phyloP scores from a whole-genome alignment of 2,113 vertebrate genomes.

The Scolopax mira region DNA sequence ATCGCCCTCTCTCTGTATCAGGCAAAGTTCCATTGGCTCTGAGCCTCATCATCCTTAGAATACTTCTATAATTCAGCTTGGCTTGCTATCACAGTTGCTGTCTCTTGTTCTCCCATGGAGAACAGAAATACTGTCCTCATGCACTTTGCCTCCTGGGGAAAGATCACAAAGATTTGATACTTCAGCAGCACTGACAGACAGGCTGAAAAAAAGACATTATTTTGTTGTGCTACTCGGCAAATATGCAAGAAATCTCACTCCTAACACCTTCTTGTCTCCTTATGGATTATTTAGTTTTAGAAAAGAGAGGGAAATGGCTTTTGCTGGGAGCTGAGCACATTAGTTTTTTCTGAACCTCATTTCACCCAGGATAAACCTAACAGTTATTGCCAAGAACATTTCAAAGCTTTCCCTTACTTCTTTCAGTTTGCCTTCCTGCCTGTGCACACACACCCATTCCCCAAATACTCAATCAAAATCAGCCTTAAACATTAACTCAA shows the following conservation, averaged over 20 bases:
- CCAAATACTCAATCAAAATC: not conserved
- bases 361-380: not conserved
- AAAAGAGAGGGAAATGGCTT: not conserved
- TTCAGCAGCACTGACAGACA: not conserved
- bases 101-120: not conserved
- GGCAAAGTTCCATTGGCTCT: not conserved
- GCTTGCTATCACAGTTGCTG: not conserved
- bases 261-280: not conserved
- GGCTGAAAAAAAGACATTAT: not conserved
- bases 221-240: not conserved
- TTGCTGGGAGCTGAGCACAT: not conserved
- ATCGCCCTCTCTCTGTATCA: not conserved
- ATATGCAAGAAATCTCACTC: not conserved
- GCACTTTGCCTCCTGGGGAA: not conserved
- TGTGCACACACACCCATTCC: not conserved
- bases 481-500: not conserved
- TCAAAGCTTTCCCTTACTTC: not conserved
- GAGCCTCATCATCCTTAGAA: not conserved
- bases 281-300: not conserved
- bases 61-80: not conserved
- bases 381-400: not conserved
- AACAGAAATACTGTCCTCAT: not conserved
- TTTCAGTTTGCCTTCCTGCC: not conserved
- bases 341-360: not conserved
- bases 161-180: not conserved